These are phyloP conservation scores for Steatornis caripensis DNA, from an alignment of 2,113 vertebrate species.

Conservation along the genomic window DNA sequence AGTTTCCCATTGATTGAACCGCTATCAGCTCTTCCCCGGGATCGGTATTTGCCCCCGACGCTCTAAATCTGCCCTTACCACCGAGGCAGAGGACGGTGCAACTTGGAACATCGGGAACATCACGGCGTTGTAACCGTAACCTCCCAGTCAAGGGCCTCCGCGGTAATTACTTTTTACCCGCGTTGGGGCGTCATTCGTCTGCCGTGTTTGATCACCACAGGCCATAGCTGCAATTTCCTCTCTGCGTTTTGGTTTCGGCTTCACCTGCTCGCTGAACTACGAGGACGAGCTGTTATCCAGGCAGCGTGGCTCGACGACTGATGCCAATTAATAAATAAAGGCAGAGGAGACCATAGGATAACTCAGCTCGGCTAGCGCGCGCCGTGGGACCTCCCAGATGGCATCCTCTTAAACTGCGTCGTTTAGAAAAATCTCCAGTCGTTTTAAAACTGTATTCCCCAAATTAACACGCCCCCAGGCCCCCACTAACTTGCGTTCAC, in stretches of 20 bases:
- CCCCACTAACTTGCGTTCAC: not conserved
- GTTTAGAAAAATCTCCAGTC: not conserved
- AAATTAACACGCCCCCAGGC: not conserved
- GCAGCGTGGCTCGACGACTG: not conserved
- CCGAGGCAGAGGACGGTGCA: accelerated
- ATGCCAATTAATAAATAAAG: not conserved
- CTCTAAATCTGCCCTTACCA: not conserved
- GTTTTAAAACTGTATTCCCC: not conserved
- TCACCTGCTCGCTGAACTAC: not conserved
- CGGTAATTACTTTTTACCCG: accelerated
- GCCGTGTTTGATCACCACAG: accelerated
- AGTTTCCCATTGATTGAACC: not conserved
- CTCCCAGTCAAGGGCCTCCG: accelerated
- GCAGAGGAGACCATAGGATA: not conserved
- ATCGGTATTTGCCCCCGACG: not conserved
- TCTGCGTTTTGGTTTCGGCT: not conserved
- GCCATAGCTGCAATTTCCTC: accelerated
- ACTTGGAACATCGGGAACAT: not conserved
- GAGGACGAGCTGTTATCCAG: not conserved
- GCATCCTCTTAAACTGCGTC: accelerated
- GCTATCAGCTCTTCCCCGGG: not conserved
- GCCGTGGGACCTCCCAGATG: not conserved
- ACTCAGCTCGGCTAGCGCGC: not conserved
- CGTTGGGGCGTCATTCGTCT: accelerated
- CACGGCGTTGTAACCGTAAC: accelerated